Base-by-base conservation (phyloP, 2,888 invertebrate genomes). In the Nineta flava region DNA sequence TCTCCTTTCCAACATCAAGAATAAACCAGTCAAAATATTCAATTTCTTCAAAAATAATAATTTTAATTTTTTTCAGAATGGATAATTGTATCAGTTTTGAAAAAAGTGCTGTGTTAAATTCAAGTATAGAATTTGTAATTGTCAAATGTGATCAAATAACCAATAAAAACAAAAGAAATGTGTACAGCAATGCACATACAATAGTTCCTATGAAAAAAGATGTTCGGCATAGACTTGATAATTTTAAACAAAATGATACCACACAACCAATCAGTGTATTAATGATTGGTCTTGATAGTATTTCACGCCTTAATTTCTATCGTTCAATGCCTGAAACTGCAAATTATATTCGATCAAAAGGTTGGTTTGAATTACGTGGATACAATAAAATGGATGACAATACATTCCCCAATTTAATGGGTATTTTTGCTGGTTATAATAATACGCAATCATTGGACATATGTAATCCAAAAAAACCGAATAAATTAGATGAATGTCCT, bases 351-450 rank as follows among this genome's bases (percentile, higher is more conserved):
- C 68, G 76, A 44, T 72, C 77, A 16, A 77, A 79, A 50, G 78
- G 74, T 12, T 66, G 65, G 59, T 52, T 60, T 12, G 65, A 66
- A 55, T 58, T 63, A 40, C 54, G 55, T 46, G 64, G 62, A 1
- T 67, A 66, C 51, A 75, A 74, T 55, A 76, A 87, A 76, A 76
- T 87, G 53, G 88, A 80, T 6, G 92, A 92, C 60, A 93, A 93
- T 59, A 93, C 92, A 0, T 88, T 86, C 60, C 90, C 93, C 0
- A 95, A 94, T 65, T 66, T 94, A 47, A 83, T 91, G 75, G 87
- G 91, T 0, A 72, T 85, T 42, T 69, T 87, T 12, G 80, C 84
- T 0, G 93, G 92, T 1, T 71, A 75, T 54, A 76, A 69, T 52
- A 62, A 66, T 32, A 56, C 62, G 1, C 58, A 70, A 13, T 67